phyloP scores from a whole-genome alignment of 1,140 invertebrate genomes.

The Caerostris darwini region DNA sequence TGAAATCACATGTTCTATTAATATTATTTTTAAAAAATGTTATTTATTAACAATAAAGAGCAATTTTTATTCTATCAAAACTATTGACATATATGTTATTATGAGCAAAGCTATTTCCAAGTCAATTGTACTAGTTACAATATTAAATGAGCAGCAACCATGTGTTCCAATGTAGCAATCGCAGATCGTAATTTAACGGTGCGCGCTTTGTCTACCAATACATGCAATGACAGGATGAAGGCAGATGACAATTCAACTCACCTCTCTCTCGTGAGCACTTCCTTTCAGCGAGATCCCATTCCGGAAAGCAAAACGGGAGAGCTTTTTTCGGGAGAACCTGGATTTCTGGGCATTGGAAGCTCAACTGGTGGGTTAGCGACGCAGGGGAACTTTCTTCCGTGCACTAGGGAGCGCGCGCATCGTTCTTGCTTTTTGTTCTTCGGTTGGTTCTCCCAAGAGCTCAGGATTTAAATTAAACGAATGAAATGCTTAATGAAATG shows the following conservation, averaged over 20 bases:
- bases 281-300: conserved; percentile 48
- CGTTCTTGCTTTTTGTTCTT: conserved; percentile 33
- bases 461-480: conserved; percentile 56
- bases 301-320: conserved; percentile 42
- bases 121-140: background rate
- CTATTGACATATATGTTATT: too few relatives aligned
- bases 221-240: conserved; percentile 35
- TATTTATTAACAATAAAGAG: too few relatives aligned
- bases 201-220: background rate
- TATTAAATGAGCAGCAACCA: background rate
- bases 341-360: conserved; percentile 73
- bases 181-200: background rate
- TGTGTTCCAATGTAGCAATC: background rate
- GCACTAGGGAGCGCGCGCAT: conserved; percentile 68
- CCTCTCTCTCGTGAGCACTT: conserved; percentile 31
- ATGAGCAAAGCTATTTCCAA: too few relatives aligned
- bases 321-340: conserved; percentile 66
- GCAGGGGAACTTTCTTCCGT: conserved; percentile 64
- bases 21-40: too few relatives aligned
- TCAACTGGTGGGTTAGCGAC: conserved; percentile 69
- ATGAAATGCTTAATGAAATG: conserved; percentile 36
- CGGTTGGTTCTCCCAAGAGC: conserved; percentile 6
- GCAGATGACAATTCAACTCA: conserved; percentile 34
- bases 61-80: too few relatives aligned
- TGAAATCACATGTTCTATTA: too few relatives aligned